Evolutionary conservation across 1,140 invertebrate species (phyloP).

Genomic region (Drosophila lacteicornis): DNA sequence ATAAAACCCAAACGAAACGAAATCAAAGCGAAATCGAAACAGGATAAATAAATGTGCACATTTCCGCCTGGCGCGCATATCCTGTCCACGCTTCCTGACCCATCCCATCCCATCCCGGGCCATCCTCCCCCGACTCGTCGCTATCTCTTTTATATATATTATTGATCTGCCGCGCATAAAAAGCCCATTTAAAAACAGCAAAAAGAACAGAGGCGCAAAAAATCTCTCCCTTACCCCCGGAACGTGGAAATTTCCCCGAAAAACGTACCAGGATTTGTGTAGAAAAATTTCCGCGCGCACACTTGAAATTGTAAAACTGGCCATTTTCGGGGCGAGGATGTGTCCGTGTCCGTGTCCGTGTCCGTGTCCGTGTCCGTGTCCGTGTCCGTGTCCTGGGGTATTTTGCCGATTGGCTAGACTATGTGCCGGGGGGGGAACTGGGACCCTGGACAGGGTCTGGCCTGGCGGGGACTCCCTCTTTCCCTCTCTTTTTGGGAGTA

Average conservation of each 20-base stretch:
- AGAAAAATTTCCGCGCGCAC: constrained; percentile 64
- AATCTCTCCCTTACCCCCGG: constrained; percentile 3
- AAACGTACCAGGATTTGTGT: constrained; percentile 68
- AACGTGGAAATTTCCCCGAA: constrained; percentile 22
- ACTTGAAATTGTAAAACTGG: constrained; percentile 79
- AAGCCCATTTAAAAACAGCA: constrained; percentile 78
- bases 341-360: background rate
- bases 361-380: constrained; percentile 4
- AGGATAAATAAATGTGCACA: constrained; percentile 84
- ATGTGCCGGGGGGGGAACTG: background rate
- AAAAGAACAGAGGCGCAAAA: constrained; percentile 36
- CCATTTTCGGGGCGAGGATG: constrained; percentile 42
- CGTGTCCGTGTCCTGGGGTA: constrained; percentile 5
- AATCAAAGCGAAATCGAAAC: constrained; percentile 82
- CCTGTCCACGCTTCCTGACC: constrained; percentile 75
- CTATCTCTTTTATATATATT: constrained; percentile 71
- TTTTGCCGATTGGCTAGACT: constrained; percentile 47
- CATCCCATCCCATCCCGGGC: constrained; percentile 9
- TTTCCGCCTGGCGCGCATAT: constrained; percentile 81
- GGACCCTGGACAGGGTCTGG: background rate
- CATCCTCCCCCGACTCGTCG: constrained; percentile 4
- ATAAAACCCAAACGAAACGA: constrained; percentile 27
- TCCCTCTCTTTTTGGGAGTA: constrained; percentile 39
- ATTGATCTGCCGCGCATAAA: constrained; percentile 83
- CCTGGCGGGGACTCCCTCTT: background rate